Base-by-base conservation (phyloP, 2,113 vertebrate species). In the Caranx ignobilis region DNA sequence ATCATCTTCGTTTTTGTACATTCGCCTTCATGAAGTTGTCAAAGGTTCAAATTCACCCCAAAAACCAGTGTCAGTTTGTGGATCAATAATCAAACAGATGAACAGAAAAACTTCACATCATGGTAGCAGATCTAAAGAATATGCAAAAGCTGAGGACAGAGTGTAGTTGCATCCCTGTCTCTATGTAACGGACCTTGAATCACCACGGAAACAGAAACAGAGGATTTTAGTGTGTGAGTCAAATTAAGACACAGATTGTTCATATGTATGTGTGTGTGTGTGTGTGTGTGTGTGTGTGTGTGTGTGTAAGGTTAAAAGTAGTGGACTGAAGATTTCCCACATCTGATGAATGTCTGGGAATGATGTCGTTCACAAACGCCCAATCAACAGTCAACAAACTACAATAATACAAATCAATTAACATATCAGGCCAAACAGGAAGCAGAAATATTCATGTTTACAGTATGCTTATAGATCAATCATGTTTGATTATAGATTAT, bases 351-450 rank as follows among this genome's bases (percentile, higher is more conserved):
- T 64, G 18, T 4, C 11, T 41, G 39, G 8, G 10, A 41, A 41
- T 41, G 16, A 60, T 47, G 54, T 47, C 21, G 34, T 21, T 21
- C 31, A 1, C 7, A 26, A 2, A 32, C 43, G 0, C 34, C 12
- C 1, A 50, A 13, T 37, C 32, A 10, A 37, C n/a, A 31, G 3
- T 39, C 48, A 5, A 26, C 43, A 21, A 21, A 13, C 47, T 35
- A 4, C 26, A 16, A 65, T 41, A 65, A 60, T 31, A 32, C 7
- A 62, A 37, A 55, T 59, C 11, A 66, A 34, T 15, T 18, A 21
- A 16, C 41, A 11, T 57, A 55, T 75, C 48, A 45, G 26, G 35
- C 4, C 74, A 76, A 50, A 55, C 12, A 61, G 39, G 21, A 56
- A 62, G 37, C n/a, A 52, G 13, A 9, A 84, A 43, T 6, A 11